Evolutionary conservation across 1,140 invertebrate species (phyloP).

Genomic region (Drosophila simulans): DNA sequence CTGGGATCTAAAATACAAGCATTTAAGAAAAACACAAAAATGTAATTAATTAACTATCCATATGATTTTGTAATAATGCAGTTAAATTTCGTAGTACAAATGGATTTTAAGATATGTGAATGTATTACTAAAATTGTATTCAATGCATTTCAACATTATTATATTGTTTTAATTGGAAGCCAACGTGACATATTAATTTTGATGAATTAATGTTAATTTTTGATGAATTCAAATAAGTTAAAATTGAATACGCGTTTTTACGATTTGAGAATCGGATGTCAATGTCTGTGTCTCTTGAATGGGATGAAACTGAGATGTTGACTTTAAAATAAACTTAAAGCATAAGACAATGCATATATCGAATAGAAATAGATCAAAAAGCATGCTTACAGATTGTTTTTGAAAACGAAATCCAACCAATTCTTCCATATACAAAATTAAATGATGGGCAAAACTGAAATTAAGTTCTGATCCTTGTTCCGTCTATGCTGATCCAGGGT

Average conservation of each 20-base stretch:
- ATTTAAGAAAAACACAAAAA: neutral
- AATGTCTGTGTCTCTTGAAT: conserved; percentile 7
- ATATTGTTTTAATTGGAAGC: too few species aligned
- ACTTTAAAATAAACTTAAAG: conserved; percentile 30
- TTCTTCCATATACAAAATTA: conserved; percentile 68
- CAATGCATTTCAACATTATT: too few species aligned
- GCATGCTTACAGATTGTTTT: conserved; percentile 84
- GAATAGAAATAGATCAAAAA: conserved; percentile 60
- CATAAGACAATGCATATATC: conserved; percentile 18
- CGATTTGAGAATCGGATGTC: neutral
- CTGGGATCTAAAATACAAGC: conserved; percentile 77
- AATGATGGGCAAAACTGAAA: conserved; percentile 79
- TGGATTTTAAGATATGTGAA: too few species aligned
- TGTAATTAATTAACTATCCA: neutral
- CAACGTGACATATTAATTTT: neutral
- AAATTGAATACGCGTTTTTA: neutral
- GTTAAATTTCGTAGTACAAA: too few species aligned
- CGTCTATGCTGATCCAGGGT: conserved; percentile 20
- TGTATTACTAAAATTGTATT: too few species aligned
- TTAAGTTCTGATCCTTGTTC: conserved; percentile 63
- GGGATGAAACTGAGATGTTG: conserved; percentile 14
- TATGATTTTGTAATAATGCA: too few species aligned
- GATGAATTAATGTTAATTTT: neutral
- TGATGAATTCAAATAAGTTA: too few species aligned
- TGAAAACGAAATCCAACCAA: conserved; percentile 82